Conservation (phyloP, 2,888 invertebrate genomes). For the Dioctria rufipes region DNA sequence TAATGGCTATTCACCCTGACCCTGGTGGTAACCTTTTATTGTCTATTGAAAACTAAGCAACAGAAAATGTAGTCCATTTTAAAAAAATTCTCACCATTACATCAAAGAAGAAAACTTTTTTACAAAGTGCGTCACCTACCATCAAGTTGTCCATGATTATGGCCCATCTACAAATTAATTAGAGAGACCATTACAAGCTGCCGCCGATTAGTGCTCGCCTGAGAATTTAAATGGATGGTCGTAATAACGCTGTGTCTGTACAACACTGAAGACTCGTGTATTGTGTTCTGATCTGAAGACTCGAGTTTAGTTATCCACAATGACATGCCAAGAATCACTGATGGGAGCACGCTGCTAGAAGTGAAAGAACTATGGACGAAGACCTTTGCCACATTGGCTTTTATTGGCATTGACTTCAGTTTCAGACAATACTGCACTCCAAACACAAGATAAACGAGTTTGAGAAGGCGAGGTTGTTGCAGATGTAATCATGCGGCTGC, state of each 20-base stretch:
- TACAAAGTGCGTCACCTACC: too few species aligned
- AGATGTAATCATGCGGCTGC: background rate
- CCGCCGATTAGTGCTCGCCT: background rate
- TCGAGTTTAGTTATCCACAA: slow-evolving; percentile 19
- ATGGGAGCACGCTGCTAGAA: background rate
- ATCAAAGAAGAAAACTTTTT: too few species aligned
- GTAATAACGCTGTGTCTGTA: background rate
- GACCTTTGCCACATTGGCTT: background rate
- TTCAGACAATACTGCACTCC: slow-evolving; percentile 44
- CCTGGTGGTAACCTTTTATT: too few species aligned
- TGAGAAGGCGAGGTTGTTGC: slow-evolving; percentile 14
- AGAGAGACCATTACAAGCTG: slow-evolving; percentile 8
- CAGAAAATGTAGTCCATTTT: too few species aligned
- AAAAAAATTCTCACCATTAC: too few species aligned
- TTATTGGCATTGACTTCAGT: slow-evolving; percentile 38
- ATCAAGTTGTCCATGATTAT: background rate
- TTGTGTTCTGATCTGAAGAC: background rate
- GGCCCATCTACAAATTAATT: slow-evolving; percentile 31
- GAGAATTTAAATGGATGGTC: slow-evolving; percentile 35
- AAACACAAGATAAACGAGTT: slow-evolving; percentile 24
- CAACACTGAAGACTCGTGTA: background rate
- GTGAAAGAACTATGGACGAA: slow-evolving; percentile 2
- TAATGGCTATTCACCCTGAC: too few species aligned
- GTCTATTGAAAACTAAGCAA: too few species aligned
- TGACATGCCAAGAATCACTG: slow-evolving; percentile 16